Evolutionary conservation across 2,888 invertebrate genomes (phyloP), one percentile per base, ranked within the genome.

Genomic region (Tanypteryx hageni): DNA sequence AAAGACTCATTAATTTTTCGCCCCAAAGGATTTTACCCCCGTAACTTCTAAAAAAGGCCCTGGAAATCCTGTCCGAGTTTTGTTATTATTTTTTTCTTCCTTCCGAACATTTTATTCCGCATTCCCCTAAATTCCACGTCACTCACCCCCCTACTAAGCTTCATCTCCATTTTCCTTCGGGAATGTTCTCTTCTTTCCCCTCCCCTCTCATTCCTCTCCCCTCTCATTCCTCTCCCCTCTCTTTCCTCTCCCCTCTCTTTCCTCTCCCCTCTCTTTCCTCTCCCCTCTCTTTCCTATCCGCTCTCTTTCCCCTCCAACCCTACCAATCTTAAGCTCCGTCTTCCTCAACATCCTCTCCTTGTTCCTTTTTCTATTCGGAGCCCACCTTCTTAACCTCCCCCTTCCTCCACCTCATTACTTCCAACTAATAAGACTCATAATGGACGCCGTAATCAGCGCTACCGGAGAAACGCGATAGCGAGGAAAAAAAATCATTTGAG

Each of bases 341-440:
- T 18, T 44, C 44, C 44, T 44, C 44, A 44, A 44, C 44, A 44
- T 44, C 44, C 44, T 44, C 44, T 5, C 44, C 44, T 44, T 44
- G 44, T 44, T 44, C 9, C 83, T 56, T 44, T 11, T 82, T 27
- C 44, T 31, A 82, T 5, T 56, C 44, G 31, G 44, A 44, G 64
- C 61, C 61, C 59, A 18, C 61, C 59, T 57, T 22, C 86, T 89
- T 89, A 89, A 89, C 64, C 44, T 61, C 16, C 64, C 44, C 8
- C 64, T 44, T 44, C 44, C 31, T 22, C 64, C 89, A 68, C 44
- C 89, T 68, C 89, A 89, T 89, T 89, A 89, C 89, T 89, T 68
- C 89, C 68, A 64, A 64, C 64, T 89, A 89, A 89, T 89, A 89
- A 89, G 89, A 89, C 89, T 89, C 68, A 89, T 89, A 89, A 89